A percentile compares a stretch with the other conserved stretches of the same genome.
phyloP scores from a whole-genome alignment of 2,888 invertebrate species.

The Acleris laterana region DNA sequence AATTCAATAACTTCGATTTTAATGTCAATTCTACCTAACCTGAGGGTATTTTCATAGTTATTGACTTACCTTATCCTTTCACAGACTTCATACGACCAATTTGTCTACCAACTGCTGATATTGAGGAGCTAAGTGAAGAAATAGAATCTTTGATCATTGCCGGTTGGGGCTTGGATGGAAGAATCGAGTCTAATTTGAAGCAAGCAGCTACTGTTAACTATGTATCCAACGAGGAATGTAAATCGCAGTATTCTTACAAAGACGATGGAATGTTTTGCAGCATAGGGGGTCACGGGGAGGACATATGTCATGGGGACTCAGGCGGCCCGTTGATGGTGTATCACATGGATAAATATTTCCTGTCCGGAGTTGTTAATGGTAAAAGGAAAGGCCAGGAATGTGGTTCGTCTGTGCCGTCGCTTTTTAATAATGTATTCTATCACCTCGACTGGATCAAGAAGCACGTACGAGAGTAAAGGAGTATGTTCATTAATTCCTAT shows the following conservation, averaged over 20 bases:
- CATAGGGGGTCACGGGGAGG: constrained; percentile 22
- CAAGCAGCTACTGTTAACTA: constrained; percentile 20
- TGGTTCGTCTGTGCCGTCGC: constrained; percentile 17
- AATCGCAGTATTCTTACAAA: constrained; percentile 20
- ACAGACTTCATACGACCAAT: constrained; percentile 20
- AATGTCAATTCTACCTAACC: no score
- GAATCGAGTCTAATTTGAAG: constrained; percentile 14
- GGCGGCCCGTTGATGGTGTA: constrained; percentile 26
- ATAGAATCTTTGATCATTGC: constrained; percentile 14
- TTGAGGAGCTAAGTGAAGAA: constrained; percentile 4
- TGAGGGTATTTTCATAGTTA: no score
- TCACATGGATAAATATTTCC: constrained; percentile 1
- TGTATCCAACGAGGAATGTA: constrained; percentile 15
- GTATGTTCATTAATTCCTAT: no score
- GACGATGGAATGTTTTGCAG: constrained; percentile 23
- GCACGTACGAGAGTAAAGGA: not conserved
- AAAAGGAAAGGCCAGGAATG: constrained; percentile 7
- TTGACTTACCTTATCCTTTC: not conserved
- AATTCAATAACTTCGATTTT: not conserved
- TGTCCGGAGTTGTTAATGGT: constrained; percentile 26
- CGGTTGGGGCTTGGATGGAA: constrained; percentile 27
- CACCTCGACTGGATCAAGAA: constrained; percentile 22
- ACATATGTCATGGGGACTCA: constrained; percentile 27
- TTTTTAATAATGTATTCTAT: constrained; percentile 31
- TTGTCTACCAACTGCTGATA: constrained; percentile 22